Conservation (phyloP, 2,797 vertebrate genomes). For the Macropus fuliginosus region DNA sequence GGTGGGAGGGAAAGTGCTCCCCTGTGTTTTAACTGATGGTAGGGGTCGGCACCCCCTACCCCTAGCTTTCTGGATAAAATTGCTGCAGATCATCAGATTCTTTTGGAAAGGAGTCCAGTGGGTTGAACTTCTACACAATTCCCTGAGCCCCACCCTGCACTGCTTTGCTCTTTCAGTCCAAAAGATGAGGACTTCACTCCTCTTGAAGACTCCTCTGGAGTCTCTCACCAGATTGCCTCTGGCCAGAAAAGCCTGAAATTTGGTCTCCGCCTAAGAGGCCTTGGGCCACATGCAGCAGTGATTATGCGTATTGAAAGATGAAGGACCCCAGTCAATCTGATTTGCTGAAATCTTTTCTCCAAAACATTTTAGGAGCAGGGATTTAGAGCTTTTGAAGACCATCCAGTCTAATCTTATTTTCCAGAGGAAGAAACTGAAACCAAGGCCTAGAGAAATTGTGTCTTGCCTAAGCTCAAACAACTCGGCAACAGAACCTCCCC, state of each 20-base stretch:
- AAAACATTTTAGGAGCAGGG: not conserved
- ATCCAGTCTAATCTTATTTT: not conserved
- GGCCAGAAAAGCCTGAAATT: not conserved
- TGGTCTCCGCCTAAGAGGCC: not conserved
- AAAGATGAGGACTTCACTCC: slow-evolving; percentile 11
- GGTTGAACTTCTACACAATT: not conserved
- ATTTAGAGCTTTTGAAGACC: not conserved
- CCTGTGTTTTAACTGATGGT: not conserved
- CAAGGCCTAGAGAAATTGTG: not conserved
- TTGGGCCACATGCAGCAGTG: not conserved
- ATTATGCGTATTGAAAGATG: not conserved
- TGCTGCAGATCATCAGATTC: not conserved
- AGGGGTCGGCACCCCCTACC: not conserved
- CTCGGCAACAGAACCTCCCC: not conserved
- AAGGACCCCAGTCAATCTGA: not conserved
- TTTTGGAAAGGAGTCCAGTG: not conserved
- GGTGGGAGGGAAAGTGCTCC: not conserved
- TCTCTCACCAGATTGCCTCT: not conserved
- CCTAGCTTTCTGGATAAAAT: not conserved
- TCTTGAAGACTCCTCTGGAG: too few relatives aligned
- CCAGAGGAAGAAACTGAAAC: not conserved
- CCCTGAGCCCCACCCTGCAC: not conserved
- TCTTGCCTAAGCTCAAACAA: not conserved
- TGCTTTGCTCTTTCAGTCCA: not conserved
- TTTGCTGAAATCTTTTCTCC: not conserved